Conservation (phyloP, 2,888 invertebrate genomes). For the Meiosimyza platycephala region DNA sequence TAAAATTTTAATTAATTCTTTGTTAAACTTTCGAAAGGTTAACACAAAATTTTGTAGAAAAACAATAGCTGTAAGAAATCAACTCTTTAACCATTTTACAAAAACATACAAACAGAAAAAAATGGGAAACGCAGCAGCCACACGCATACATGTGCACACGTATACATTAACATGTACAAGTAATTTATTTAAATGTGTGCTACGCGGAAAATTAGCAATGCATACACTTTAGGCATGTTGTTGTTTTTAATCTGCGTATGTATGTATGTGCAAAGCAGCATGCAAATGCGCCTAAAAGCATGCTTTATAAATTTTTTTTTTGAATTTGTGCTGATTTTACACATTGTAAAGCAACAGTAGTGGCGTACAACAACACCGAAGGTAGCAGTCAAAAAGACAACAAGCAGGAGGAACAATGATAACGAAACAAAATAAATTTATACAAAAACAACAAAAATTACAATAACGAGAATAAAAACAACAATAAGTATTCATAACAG, state of each 20-base stretch:
- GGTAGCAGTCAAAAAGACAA: no score
- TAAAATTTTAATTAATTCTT: no score
- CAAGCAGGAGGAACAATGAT: no score
- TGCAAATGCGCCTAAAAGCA: constrained; percentile 9
- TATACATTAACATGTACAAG: background rate
- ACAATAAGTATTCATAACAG: constrained; percentile 7
- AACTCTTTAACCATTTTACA: background rate
- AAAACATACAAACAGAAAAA: background rate
- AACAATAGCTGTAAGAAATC: background rate
- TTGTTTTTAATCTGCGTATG: no score
- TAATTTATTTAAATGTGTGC: constrained; percentile 3
- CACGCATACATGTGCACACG: background rate
- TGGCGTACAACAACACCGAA: no score
- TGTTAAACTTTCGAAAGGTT: background rate
- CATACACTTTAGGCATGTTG: constrained; percentile 8
- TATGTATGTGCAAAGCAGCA: background rate
- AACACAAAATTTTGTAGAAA: background rate
- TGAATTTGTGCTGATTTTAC: constrained; percentile 1
- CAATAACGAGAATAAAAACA: background rate
- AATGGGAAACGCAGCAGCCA: background rate
- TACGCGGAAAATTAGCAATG: constrained; percentile 6
- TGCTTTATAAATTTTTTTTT: background rate
- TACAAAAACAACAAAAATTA: no score
- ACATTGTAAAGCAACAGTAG: background rate
- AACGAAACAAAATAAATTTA: no score